Evolutionary conservation across 2,888 invertebrate genomes (phyloP), one percentile per base, ranked within the genome.

Genomic region (Pardosa pseudoannulata): DNA sequence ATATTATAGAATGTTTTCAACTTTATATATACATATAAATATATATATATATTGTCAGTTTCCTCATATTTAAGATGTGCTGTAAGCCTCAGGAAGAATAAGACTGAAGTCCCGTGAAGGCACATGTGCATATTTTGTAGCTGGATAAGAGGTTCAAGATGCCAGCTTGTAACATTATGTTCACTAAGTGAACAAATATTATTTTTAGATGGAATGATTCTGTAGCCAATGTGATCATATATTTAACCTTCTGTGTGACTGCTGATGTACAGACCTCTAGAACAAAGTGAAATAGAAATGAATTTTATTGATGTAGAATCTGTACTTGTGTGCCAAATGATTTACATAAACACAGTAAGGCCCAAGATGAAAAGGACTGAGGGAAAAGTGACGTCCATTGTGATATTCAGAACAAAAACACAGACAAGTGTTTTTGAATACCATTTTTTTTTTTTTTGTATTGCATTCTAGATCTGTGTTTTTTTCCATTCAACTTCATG

Each of bases 271-370:
- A 83, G 71, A 72, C 64, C 36, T 70, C 19, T 41, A 46, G 83
- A 78, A 72, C 83, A 76, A 83, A 78, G n/a, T 31, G 23, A 56
- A n/a, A n/a, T n/a, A n/a, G n/a, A n/a, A n/a, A n/a, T n/a, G n/a
- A n/a, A n/a, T n/a, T n/a, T 50, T 39, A 79, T 27, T 65, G 75
- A 65, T 36, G 6, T 36, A 68, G 68, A 68, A 80, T 46, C 56
- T 82, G 56, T 72, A 78, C 39, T 3, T 36, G 76, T 73, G 83
- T 83, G 83, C 83, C 83, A 83, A 83, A 83, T 83, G 78, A 76
- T 27, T 71, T 28, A 41, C 23, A 56, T 50, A 23, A 27, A 39
- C 39, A 19, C 41, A 50, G 32, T 46, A 9, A 74, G 74, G 56
- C 74, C 50, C 68, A 56, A 74, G 74, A 80, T n/a, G 29, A 50